Conservation (phyloP, 2,113 vertebrate species). For the Grus americana region DNA sequence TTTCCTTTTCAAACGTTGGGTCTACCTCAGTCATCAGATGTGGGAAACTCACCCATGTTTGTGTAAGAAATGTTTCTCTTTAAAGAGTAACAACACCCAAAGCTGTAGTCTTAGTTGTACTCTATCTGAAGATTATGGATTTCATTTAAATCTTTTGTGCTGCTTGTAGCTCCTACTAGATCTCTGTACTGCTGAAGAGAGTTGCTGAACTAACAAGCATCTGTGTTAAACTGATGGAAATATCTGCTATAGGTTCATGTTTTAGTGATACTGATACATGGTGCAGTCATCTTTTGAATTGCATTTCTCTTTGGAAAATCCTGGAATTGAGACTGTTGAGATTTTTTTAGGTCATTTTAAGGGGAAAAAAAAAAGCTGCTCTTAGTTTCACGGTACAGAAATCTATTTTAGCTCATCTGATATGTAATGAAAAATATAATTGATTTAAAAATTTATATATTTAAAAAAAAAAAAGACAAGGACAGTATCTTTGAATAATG, state of each 20-base stretch:
- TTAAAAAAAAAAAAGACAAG: background rate
- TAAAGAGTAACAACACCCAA: background rate
- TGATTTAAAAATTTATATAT: background rate
- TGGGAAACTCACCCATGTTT: background rate
- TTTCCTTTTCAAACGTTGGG: background rate
- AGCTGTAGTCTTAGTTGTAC: background rate
- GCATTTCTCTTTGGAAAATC: background rate
- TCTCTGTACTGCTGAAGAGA: background rate
- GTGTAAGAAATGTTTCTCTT: background rate
- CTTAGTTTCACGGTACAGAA: background rate
- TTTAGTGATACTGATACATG: background rate
- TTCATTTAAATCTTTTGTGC: background rate
- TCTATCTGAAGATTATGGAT: background rate
- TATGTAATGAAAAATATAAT: background rate
- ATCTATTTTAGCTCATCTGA: background rate
- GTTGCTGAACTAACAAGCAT: background rate
- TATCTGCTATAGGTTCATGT: background rate
- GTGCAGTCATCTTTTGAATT: background rate
- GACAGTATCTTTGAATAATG: background rate
- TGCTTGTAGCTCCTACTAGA: background rate
- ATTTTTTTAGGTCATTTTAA: background rate
- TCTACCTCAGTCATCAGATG: background rate
- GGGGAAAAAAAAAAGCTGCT: background rate
- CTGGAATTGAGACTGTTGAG: background rate
- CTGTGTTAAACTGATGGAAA: background rate